A percentile compares a stretch with the other conserved stretches of the same genome.
These are phyloP conservation scores for Exephanes ischioxanthus DNA, from an alignment of 2,888 invertebrate species.

Conservation along the genomic window DNA sequence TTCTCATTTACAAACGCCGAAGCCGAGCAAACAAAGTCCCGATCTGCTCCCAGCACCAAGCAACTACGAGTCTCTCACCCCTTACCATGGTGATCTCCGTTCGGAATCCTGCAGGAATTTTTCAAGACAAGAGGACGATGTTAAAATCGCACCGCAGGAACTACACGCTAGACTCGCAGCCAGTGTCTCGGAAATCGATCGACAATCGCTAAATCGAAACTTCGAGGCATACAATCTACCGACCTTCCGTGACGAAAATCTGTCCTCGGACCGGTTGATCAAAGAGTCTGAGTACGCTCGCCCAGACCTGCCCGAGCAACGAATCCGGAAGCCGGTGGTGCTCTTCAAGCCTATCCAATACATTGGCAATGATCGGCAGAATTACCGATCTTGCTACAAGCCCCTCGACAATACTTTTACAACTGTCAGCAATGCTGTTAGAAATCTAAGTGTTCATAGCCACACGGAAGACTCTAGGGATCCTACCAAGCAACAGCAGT, in stretches of 20 bases:
- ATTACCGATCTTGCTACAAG: neutral
- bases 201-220: neutral
- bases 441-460: neutral
- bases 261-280: neutral
- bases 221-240: neutral
- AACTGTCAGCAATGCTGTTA: conserved; percentile 31
- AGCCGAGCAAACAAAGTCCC: neutral
- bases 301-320: neutral
- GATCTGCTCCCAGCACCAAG: neutral
- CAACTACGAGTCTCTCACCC: neutral
- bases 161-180: neutral
- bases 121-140: no score
- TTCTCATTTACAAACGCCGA: neutral
- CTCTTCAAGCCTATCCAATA: conserved; percentile 57
- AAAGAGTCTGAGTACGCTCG: neutral
- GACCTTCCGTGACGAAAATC: neutral
- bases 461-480: neutral
- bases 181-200: neutral
- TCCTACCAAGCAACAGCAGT: no score
- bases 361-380: conserved; percentile 5
- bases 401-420: neutral
- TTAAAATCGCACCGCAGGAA: no score
- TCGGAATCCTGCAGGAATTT: neutral
- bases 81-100: neutral
- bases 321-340: conserved; percentile 40